A percentile compares a stretch with the other conserved stretches of the same genome.
phyloP scores from a whole-genome alignment of 2,888 invertebrate genomes.

The Augiades crinisus region DNA sequence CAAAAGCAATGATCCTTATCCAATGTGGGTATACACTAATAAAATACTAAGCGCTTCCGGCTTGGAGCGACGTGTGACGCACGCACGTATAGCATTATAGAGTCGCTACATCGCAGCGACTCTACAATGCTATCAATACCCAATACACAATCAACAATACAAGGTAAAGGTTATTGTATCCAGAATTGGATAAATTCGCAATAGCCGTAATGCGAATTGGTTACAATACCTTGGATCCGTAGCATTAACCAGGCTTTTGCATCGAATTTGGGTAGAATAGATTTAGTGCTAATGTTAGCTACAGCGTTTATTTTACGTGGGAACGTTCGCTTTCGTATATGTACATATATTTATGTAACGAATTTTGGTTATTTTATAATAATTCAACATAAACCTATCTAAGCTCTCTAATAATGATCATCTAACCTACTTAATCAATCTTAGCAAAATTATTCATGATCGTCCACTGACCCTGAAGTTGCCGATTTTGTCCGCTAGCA shows the following conservation, averaged over 20 bases:
- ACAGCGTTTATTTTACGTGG: background rate
- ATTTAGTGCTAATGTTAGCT: background rate
- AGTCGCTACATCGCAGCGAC: too few relatives aligned
- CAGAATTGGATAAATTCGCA: conserved; percentile 40
- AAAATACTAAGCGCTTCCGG: conserved; percentile 38
- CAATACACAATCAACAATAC: conserved; percentile 48
- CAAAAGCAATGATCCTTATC: conserved; percentile 33
- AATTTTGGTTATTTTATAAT: too few relatives aligned
- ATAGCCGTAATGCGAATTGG: too few relatives aligned
- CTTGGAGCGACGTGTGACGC: conserved; percentile 41
- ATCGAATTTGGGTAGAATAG: conserved; percentile 1
- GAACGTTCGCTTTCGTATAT: background rate
- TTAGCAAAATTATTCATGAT: too few relatives aligned
- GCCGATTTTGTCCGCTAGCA: conserved; percentile 89
- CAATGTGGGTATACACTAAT: conserved; percentile 31
- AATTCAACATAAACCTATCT: too few relatives aligned
- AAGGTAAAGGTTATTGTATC: conserved; percentile 74
- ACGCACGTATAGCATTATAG: conserved; percentile 32
- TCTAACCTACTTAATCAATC: too few relatives aligned
- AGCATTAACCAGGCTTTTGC: conserved; percentile 2
- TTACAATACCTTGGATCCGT: conserved; percentile 9
- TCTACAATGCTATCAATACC: conserved; percentile 39
- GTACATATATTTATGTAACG: background rate
- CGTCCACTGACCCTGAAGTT: conserved; percentile 86
- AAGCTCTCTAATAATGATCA: too few relatives aligned